Conservation (phyloP, 1,140 invertebrate genomes). For the Philopotamus ludificatus region DNA sequence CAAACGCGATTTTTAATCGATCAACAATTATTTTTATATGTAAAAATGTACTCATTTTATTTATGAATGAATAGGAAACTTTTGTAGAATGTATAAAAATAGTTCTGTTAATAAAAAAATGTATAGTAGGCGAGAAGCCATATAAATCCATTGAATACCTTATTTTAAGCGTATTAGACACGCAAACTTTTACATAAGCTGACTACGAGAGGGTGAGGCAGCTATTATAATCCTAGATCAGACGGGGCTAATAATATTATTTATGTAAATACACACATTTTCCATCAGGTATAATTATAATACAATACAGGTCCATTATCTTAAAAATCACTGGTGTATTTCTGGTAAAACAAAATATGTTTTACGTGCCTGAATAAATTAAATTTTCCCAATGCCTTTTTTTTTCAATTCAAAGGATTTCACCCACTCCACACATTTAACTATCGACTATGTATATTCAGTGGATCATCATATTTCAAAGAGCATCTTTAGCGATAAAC, state of each 20-base stretch:
- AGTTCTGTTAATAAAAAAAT: neutral
- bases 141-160: neutral
- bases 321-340: neutral
- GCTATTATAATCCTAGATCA: neutral
- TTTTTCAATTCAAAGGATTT: too few relatives aligned
- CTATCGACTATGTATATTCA: too few relatives aligned
- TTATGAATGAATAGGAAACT: too few relatives aligned
- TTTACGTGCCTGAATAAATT: neutral
- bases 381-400: neutral
- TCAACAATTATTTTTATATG: too few relatives aligned
- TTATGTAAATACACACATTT: neutral
- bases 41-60: too few relatives aligned
- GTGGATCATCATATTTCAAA: too few relatives aligned
- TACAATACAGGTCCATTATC: neutral
- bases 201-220: neutral
- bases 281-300: neutral
- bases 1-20: neutral
- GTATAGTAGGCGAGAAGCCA: neutral
- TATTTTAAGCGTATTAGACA: neutral
- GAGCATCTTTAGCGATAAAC: too few relatives aligned
- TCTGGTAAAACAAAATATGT: neutral
- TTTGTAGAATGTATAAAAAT: neutral
- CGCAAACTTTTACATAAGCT: neutral
- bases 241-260: neutral
- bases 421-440: too few relatives aligned